phyloP scores from a whole-genome alignment of 1,140 invertebrate genomes.

The Papilio machaon region DNA sequence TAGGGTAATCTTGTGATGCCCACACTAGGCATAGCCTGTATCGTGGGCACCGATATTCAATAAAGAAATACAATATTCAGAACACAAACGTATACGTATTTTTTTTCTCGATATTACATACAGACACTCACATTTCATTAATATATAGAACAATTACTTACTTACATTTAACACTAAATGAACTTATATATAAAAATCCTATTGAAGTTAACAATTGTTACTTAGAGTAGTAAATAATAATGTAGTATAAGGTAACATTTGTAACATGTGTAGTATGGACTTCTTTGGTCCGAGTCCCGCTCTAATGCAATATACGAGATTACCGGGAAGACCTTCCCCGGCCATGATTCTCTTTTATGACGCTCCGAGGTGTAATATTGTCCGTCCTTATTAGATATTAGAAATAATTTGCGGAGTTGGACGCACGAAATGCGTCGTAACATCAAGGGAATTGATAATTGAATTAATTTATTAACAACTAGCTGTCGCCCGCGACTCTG shows the following conservation, averaged over 20 bases:
- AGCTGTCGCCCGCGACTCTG: too few relatives aligned
- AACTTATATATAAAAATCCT: neutral
- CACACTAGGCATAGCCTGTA: too few relatives aligned
- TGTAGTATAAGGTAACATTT: neutral
- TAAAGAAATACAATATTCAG: too few relatives aligned
- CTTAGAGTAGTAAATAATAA: neutral
- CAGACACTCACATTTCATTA: too few relatives aligned
- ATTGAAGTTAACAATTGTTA: neutral
- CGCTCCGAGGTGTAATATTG: slow-evolving; percentile 21
- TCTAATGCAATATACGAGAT: slow-evolving; percentile 23
- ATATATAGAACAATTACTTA: neutral
- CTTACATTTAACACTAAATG: too few relatives aligned
- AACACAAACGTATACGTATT: too few relatives aligned
- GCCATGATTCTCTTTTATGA: slow-evolving; percentile 26
- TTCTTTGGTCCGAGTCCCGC: neutral
- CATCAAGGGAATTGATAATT: neutral
- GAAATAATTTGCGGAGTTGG: slow-evolving; percentile 17
- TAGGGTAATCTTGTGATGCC: too few relatives aligned
- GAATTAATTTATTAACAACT: neutral
- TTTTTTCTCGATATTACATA: too few relatives aligned
- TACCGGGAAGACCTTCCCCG: slow-evolving; percentile 9
- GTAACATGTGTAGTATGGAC: neutral
- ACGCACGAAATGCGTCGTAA: neutral
- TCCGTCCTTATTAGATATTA: slow-evolving; percentile 8
- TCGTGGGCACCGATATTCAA: too few relatives aligned